Base-by-base conservation (phyloP, 2,113 vertebrate genomes). In the Polypterus bichir region DNA sequence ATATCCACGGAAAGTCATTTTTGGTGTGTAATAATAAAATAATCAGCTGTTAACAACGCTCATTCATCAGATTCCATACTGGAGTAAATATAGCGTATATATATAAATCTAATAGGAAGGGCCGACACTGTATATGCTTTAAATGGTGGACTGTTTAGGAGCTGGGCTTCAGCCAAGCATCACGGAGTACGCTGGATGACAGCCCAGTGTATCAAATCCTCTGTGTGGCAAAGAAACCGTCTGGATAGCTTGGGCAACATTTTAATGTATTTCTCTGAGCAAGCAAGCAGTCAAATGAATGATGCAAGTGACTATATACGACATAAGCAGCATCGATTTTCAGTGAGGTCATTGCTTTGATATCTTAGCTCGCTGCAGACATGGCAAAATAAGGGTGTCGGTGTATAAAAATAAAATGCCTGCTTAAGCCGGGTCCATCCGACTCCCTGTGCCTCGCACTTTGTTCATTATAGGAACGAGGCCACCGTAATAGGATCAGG, bases 251-350 rank as follows among this genome's bases (percentile, higher is more conserved):
- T 8, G 48, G 68, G 64, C 49, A 64, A 59, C 3, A 1, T 7
- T 61, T 44, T 61, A 63, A 63, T 52, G 65, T 64, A 73, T 66
- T 65, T 59, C 73, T 66, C 58, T 61, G 48, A 55, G 67, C 57
- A 69, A 9, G 60, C 55, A 57, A 63, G 54, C 54, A 5, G 47
- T 48, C 71, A 66, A 73, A 62, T 60, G 60, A 71, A 64, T 79
- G 71, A 79, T 77, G 74, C 79, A 73, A 81, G 66, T 63, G 69
- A 67, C 73, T 76, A 71, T 76, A 80, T 72, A 59, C 27, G 65
- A 70, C 27, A 27, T 27, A 27, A 47, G 9, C n/a, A 64, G 71
- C 46, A 72, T 66, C 64, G 61, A 68, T 7, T 74, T 76, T 77
- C 77, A 71, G 71, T 80, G 75, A 76, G 66, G 73, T 76, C 72